phyloP scores from a whole-genome alignment of 2,888 invertebrate species.

The Scrobipalpa atriplicella region DNA sequence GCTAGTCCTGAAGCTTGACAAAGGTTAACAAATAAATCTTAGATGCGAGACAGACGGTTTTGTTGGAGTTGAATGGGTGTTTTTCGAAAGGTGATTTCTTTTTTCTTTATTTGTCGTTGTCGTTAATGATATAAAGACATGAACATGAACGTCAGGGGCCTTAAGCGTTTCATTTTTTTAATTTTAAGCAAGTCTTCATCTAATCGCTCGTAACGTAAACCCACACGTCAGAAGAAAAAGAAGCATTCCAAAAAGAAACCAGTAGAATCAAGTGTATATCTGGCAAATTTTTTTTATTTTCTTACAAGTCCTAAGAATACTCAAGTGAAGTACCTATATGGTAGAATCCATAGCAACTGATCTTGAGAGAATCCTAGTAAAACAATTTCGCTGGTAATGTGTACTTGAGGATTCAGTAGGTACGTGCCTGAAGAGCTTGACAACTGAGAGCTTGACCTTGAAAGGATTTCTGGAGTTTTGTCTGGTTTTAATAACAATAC shows the following conservation, averaged over 20 bases:
- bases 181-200: too few relatives aligned
- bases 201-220: too few relatives aligned
- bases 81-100: background rate
- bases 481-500: background rate
- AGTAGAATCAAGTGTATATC: too few relatives aligned
- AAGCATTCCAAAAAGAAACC: too few relatives aligned
- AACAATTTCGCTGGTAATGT: background rate
- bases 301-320: background rate
- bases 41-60: background rate
- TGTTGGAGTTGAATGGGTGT: background rate
- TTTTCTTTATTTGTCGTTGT: too few relatives aligned
- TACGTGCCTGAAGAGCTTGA: background rate
- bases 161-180: too few relatives aligned
- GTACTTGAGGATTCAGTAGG: background rate
- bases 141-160: too few relatives aligned
- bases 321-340: background rate
- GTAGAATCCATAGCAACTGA: too few relatives aligned
- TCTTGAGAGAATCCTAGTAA: background rate
- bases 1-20: background rate
- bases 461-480: background rate
- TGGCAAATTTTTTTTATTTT: too few relatives aligned
- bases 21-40: conserved; percentile 1
- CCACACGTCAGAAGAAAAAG: too few relatives aligned
- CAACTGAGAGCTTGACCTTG: background rate
- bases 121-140: too few relatives aligned